A percentile compares a stretch with the other conserved stretches of the same genome.
These are phyloP conservation scores for Cheilosia impressa DNA, from an alignment of 2,888 invertebrate species.

Conservation along the genomic window DNA sequence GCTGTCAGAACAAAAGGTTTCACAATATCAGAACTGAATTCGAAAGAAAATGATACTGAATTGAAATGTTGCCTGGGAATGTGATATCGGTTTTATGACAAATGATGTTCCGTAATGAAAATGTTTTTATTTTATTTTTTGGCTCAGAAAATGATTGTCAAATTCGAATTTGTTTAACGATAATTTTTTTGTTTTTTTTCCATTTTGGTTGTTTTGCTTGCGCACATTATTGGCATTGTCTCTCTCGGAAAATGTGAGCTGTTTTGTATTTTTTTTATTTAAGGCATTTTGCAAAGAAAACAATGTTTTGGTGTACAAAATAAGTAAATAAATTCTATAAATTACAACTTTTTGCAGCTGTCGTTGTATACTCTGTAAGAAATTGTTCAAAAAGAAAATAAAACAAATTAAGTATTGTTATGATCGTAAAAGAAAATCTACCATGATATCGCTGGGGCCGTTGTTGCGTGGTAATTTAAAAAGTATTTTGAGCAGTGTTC, in stretches of 20 bases:
- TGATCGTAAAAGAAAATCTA: constrained; percentile 32
- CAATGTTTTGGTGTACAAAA: constrained; percentile 54
- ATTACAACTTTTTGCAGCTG: constrained; percentile 44
- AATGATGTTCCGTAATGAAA: constrained; percentile 71
- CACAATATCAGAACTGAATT: constrained; percentile 51
- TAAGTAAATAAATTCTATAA: constrained; percentile 30
- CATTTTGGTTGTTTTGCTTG: constrained; percentile 37
- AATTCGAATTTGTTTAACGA: constrained; percentile 8
- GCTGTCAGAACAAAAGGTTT: constrained; percentile 22
- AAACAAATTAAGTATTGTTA: constrained; percentile 24
- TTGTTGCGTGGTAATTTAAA: constrained; percentile 26
- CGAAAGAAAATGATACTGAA: constrained; percentile 59
- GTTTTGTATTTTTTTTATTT: constrained; percentile 14
- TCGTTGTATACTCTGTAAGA: constrained; percentile 53
- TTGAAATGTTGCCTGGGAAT: constrained; percentile 59
- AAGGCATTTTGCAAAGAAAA: constrained; percentile 73
- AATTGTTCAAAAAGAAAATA: constrained; percentile 18
- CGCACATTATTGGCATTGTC: constrained; percentile 75
- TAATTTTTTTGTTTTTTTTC: constrained; percentile 19
- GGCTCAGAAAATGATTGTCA: constrained; percentile 26
- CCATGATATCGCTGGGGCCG: constrained; percentile 61
- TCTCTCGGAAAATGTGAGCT: constrained; percentile 45
- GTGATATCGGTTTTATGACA: constrained; percentile 64
- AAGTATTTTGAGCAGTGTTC: constrained; percentile 43
- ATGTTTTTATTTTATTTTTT: constrained; percentile 36